These are phyloP conservation scores for Ctenosaura bakeri DNA, from an alignment of 2,797 vertebrate species.

Conservation along the genomic window DNA sequence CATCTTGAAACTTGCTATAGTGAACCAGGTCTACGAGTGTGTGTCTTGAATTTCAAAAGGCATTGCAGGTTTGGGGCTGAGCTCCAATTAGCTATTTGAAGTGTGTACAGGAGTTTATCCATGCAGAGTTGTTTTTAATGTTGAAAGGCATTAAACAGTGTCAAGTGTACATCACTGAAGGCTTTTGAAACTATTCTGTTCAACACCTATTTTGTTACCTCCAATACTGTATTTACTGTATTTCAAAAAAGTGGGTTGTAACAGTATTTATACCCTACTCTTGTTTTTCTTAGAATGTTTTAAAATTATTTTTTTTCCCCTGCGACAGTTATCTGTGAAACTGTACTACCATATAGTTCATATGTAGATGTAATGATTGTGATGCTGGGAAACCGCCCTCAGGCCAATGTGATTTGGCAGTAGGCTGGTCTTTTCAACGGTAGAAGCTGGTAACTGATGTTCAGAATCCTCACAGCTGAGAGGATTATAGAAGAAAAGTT, in stretches of 20 bases:
- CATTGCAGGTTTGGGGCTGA: too few relatives aligned
- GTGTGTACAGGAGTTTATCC: background rate
- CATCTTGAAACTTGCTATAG: background rate
- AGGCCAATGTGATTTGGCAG: background rate
- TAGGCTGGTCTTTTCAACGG: background rate
- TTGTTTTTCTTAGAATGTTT: background rate
- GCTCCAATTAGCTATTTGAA: background rate
- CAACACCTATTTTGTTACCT: background rate
- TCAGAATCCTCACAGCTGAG: background rate
- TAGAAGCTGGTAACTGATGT: background rate
- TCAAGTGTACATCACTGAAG: background rate
- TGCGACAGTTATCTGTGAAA: background rate
- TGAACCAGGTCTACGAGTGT: background rate
- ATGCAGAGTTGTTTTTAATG: background rate
- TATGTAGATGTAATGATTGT: background rate
- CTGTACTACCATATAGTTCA: background rate
- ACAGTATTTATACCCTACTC: background rate
- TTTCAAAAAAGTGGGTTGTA: background rate
- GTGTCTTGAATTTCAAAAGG: background rate
- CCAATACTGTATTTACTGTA: background rate
- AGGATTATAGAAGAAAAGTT: background rate
- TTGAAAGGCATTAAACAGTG: background rate
- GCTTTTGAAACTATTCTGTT: background rate
- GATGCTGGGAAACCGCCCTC: background rate
- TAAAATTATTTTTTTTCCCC: background rate